A percentile compares a stretch with the other conserved stretches of the same genome.
Evolutionary conservation across 1,140 invertebrate genomes (phyloP).

Genomic region (Delia radicum): DNA sequence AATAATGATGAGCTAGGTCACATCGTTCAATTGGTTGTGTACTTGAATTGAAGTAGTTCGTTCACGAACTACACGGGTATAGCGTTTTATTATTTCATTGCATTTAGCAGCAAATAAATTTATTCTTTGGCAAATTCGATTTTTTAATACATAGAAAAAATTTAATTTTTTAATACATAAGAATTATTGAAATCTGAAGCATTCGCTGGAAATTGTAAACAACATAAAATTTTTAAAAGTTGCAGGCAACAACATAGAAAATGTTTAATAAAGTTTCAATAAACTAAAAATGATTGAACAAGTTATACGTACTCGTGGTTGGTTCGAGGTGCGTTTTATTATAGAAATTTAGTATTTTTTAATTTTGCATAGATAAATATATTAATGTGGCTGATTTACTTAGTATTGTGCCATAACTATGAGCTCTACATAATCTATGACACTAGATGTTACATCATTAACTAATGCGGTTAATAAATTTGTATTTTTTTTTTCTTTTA

Average conservation of each 20-base stretch:
- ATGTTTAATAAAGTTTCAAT: background rate
- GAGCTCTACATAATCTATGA: background rate
- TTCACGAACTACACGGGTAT: no score
- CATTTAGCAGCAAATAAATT: no score
- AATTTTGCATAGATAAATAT: constrained; percentile 9
- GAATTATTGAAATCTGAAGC: background rate
- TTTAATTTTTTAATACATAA: no score
- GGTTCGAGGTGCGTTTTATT: constrained; percentile 40
- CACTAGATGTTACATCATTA: background rate
- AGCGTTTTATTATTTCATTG: background rate
- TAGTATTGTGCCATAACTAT: background rate
- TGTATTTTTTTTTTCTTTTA: constrained; percentile 21
- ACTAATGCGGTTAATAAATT: background rate
- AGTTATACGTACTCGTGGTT: constrained; percentile 44
- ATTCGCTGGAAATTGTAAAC: background rate
- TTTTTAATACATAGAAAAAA: background rate
- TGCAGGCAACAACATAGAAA: background rate
- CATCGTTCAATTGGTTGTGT: no score
- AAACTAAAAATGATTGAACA: constrained; percentile 1
- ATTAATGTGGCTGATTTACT: background rate
- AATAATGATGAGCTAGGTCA: no score
- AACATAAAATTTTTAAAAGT: background rate
- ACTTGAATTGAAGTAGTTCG: no score
- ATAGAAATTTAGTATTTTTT: background rate
- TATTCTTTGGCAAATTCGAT: background rate